A percentile compares a stretch with the other conserved stretches of the same genome.
Conservation (phyloP, 2,797 vertebrate genomes). For the Labeo calbasu region DNA sequence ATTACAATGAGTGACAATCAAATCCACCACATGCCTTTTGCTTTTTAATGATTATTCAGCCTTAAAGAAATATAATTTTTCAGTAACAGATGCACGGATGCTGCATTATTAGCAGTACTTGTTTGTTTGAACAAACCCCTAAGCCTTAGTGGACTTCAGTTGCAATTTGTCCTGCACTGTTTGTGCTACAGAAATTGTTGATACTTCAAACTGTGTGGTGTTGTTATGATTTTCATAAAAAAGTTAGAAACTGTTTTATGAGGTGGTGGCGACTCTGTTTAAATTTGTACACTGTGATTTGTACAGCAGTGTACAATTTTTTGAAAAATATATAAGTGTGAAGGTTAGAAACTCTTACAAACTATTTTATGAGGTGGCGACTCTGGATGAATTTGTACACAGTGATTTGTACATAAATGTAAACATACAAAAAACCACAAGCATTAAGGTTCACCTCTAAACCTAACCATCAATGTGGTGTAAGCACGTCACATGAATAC, state of each 20-base stretch:
- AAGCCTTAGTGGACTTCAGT: not conserved
- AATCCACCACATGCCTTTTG: conserved; percentile 25
- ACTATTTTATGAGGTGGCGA: not conserved
- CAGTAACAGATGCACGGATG: conserved; percentile 19
- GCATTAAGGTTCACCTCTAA: not conserved
- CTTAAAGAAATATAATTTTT: not conserved
- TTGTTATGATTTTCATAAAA: not conserved
- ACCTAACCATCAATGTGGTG: not conserved
- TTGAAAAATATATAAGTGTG: no score
- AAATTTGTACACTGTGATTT: no score
- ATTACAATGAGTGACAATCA: conserved; percentile 22
- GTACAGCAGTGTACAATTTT: no score
- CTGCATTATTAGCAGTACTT: not conserved
- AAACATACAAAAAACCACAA: no score
- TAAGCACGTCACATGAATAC: not conserved
- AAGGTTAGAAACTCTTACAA: no score
- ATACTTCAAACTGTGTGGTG: not conserved
- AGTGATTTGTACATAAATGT: not conserved
- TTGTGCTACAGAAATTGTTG: not conserved
- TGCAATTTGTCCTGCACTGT: not conserved
- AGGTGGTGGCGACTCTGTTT: no score
- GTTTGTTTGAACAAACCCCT: not conserved
- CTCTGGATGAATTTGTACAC: not conserved
- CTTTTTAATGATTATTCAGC: conserved; percentile 33
- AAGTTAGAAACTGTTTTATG: no score